Conservation (phyloP, 2,113 vertebrate genomes). For the Sitta europaea region DNA sequence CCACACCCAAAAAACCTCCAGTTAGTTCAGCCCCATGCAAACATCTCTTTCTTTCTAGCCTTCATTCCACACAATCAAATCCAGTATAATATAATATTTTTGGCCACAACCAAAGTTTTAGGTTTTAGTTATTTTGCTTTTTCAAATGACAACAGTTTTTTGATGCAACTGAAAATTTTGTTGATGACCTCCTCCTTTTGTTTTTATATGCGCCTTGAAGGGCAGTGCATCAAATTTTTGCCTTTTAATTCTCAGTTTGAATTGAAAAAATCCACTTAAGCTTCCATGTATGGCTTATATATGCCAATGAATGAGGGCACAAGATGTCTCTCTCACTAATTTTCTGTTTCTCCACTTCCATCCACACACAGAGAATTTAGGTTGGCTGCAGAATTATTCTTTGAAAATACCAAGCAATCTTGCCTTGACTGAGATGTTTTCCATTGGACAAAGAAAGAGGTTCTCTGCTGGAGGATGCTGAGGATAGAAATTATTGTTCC, state of each 20-base stretch:
- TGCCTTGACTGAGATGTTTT: background rate
- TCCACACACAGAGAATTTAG: background rate
- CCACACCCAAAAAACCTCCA: background rate
- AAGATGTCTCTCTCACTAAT: background rate
- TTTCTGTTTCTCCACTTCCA: background rate
- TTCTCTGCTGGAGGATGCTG: background rate
- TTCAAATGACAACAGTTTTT: background rate
- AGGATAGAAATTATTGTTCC: background rate
- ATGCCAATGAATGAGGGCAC: background rate
- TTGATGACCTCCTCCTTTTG: background rate
- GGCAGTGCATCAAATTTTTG: background rate
- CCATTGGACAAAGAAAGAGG: background rate
- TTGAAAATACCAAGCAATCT: background rate
- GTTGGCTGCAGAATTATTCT: background rate
- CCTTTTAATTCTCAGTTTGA: background rate
- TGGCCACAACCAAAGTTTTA: background rate
- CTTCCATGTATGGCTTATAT: background rate
- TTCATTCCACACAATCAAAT: background rate
- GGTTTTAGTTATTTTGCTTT: slow-evolving; percentile 1
- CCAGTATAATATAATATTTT: background rate
- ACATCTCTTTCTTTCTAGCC: background rate
- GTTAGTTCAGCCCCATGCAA: background rate
- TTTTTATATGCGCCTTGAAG: background rate
- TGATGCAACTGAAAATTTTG: background rate
- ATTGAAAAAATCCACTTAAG: background rate